Evolutionary conservation across 30 jellyfish, hydroid and myxozoan species (phyloP).

Genomic region (Pseudorhiza aurosa): DNA sequence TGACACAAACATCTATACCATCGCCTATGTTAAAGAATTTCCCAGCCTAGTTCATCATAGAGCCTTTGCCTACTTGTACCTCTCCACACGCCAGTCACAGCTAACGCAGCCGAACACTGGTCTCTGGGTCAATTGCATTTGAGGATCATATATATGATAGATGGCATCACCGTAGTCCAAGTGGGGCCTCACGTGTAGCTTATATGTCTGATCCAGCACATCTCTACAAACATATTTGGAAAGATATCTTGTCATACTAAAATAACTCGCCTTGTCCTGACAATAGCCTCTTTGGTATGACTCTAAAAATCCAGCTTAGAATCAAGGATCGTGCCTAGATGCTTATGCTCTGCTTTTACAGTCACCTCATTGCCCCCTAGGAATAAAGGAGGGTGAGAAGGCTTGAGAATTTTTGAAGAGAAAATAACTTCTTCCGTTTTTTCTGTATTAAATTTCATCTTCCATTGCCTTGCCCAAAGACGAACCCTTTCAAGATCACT

Average conservation of each 20-base stretch:
- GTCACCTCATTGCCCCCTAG: slow-evolving; percentile 27
- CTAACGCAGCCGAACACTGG: slow-evolving; percentile 48
- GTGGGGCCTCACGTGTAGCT: slow-evolving; percentile 53
- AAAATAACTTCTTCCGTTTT: slow-evolving; percentile 34
- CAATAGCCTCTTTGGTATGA: slow-evolving; percentile 45
- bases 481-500: slow-evolving; percentile 25
- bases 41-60: slow-evolving; percentile 57
- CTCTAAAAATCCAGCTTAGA: slow-evolving; percentile 49
- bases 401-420: slow-evolving; percentile 33
- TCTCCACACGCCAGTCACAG: slow-evolving; percentile 56
- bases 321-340: slow-evolving; percentile 48
- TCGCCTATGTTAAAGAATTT: slow-evolving; percentile 36
- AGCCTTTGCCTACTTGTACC: slow-evolving; percentile 49
- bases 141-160: slow-evolving; percentile 53
- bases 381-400: slow-evolving; percentile 38
- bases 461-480: slow-evolving; percentile 64
- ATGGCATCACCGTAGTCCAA: slow-evolving; percentile 42
- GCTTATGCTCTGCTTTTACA: slow-evolving; percentile 31
- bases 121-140: slow-evolving; percentile 26
- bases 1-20: slow-evolving; percentile 61
- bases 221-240: slow-evolving; percentile 45
- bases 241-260: slow-evolving; percentile 42
- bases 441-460: slow-evolving; percentile 47
- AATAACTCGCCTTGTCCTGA: slow-evolving; percentile 41
- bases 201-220: slow-evolving; percentile 31